These are phyloP conservation scores for Ecdyonurus torrentis DNA, from an alignment of 2,888 invertebrate genomes.

Conservation along the genomic window DNA sequence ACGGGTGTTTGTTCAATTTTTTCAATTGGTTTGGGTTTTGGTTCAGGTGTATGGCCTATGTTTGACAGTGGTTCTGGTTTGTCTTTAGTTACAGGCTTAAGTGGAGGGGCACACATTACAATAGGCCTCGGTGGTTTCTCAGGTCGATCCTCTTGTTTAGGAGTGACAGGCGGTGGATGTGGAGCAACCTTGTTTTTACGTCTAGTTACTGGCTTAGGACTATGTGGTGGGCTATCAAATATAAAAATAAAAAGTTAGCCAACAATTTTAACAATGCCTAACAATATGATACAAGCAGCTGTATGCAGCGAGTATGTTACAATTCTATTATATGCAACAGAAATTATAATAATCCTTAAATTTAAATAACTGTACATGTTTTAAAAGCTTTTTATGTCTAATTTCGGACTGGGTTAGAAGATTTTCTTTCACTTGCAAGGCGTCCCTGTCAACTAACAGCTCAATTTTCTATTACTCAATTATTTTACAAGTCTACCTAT, in stretches of 20 bases:
- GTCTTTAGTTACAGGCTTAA: neutral
- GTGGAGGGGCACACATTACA: neutral
- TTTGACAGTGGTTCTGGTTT: neutral
- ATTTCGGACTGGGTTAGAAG: no score
- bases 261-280: no score
- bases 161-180: conserved; percentile 11
- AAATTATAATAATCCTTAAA: no score
- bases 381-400: no score
- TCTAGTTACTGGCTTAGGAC: conserved; percentile 52
- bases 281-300: no score
- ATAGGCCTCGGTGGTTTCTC: conserved; percentile 48
- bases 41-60: neutral
- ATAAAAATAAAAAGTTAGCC: no score
- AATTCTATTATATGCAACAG: no score
- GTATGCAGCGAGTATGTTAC: no score
- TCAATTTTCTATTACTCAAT: no score
- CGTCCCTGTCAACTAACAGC: no score
- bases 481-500: neutral
- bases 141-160: conserved; percentile 25
- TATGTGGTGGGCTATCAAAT: conserved; percentile 56
- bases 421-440: no score
- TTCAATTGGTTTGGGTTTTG: neutral
- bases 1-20: neutral
- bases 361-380: no score
- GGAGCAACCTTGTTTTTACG: conserved; percentile 57